Conservation (phyloP, 2,888 invertebrate genomes). For the Girardia tigrina region DNA sequence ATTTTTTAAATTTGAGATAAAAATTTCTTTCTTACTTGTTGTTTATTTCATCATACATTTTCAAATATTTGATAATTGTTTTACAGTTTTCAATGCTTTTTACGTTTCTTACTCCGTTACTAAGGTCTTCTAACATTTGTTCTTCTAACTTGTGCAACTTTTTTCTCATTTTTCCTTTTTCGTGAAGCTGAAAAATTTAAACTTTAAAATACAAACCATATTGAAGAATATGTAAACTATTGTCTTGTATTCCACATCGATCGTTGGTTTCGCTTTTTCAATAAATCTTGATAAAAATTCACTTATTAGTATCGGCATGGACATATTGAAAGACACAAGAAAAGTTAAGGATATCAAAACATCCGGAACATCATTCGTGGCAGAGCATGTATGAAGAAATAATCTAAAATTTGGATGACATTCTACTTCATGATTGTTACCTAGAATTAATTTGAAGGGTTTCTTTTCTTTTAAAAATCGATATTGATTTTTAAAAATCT, state of each 20-base stretch:
- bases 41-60: slow-evolving; percentile 13
- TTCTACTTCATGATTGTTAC: slow-evolving; percentile 50
- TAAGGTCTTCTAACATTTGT: slow-evolving; percentile 3
- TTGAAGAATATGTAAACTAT: background rate
- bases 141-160: slow-evolving; percentile 7
- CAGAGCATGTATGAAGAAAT: slow-evolving; percentile 47
- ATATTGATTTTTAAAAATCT: slow-evolving; percentile 43
- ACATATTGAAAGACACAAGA: slow-evolving; percentile 45
- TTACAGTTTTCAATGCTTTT: slow-evolving; percentile 14
- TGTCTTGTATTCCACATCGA: slow-evolving; percentile 44
- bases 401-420: slow-evolving; percentile 48
- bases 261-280: slow-evolving; percentile 46
- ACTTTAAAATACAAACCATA: no score
- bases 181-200: background rate
- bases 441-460: slow-evolving; percentile 48
- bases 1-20: no score
- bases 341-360: slow-evolving; percentile 45
- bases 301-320: slow-evolving; percentile 44
- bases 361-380: slow-evolving; percentile 42
- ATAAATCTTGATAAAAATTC: slow-evolving; percentile 47
- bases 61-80: slow-evolving; percentile 12
- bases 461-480: slow-evolving; percentile 44
- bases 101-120: background rate
- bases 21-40: no score
- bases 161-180: slow-evolving; percentile 4